phyloP scores from a whole-genome alignment of 2,113 vertebrate genomes.

The Platanista minor region DNA sequence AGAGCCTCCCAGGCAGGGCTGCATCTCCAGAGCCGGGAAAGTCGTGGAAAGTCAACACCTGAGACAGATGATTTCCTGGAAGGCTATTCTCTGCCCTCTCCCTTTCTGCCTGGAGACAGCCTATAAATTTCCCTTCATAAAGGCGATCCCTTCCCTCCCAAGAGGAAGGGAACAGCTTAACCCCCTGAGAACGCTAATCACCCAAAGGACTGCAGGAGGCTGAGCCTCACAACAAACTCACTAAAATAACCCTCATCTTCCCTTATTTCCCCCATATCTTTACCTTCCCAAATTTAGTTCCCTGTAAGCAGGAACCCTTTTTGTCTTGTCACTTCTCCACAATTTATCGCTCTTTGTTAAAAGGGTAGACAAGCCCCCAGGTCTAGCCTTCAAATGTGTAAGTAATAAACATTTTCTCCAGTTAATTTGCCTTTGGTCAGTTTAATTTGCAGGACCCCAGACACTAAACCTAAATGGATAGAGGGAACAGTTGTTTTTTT shows the following conservation, averaged over 20 bases:
- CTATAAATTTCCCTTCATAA: not conserved
- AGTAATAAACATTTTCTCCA: not conserved
- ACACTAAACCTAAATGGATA: not conserved
- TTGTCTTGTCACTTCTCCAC: too few species aligned
- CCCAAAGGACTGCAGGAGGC: not conserved
- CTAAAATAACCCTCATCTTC: not conserved
- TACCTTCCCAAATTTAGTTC: too few species aligned
- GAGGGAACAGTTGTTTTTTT: accelerated
- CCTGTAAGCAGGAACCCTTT: not conserved
- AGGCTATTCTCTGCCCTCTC: not conserved
- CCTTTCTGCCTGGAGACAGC: not conserved
- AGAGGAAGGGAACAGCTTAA: not conserved
- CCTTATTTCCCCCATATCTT: accelerated
- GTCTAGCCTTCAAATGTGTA: not conserved
- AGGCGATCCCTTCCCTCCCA: not conserved
- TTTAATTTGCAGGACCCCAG: not conserved
- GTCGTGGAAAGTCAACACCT: not conserved
- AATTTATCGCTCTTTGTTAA: not conserved
- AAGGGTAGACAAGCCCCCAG: not conserved
- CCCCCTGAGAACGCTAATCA: not conserved
- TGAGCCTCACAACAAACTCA: not conserved
- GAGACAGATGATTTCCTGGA: not conserved
- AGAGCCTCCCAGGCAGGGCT: not conserved
- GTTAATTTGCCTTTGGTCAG: not conserved
- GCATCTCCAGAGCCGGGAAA: not conserved